Evolutionary conservation across 2,888 invertebrate species (phyloP).

Genomic region (Panzeria rudis): DNA sequence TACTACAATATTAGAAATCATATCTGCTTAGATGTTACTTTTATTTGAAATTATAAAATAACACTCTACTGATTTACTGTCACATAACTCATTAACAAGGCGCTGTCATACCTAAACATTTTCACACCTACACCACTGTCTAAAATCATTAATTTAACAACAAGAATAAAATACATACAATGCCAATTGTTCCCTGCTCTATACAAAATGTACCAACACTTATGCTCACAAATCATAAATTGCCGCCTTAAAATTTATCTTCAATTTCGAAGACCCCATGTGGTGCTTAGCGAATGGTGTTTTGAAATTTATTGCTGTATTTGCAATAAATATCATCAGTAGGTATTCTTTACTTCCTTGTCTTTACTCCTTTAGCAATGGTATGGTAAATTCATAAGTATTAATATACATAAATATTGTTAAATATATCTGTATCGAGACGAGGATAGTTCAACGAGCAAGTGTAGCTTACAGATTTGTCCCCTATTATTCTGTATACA

Average conservation of each 20-base stretch:
- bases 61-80: neutral
- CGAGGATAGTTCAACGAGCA: constrained; percentile 9
- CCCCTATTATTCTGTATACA: no score
- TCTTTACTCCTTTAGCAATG: constrained; percentile 4
- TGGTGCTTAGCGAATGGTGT: constrained; percentile 76
- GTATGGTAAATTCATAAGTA: constrained; percentile 35
- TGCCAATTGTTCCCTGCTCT: constrained; percentile 66
- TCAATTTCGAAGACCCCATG: constrained; percentile 80
- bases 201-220: constrained; percentile 71
- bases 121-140: constrained; percentile 61
- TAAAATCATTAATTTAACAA: constrained; percentile 38
- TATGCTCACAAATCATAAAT: constrained; percentile 83
- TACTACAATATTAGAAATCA: no score
- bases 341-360: constrained; percentile 59
- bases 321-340: constrained; percentile 82
- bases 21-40: neutral
- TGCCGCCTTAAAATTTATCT: constrained; percentile 84
- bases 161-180: constrained; percentile 59
- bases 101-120: neutral
- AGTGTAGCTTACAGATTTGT: no score
- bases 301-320: constrained; percentile 81
- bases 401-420: constrained; percentile 14
- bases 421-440: neutral
- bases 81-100: neutral
- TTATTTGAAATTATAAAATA: neutral